Percentiles rank a stretch among this genome's conserved stretches.
Evolutionary conservation across 2,113 vertebrate species (phyloP).

Genomic region (Sula dactylatra): DNA sequence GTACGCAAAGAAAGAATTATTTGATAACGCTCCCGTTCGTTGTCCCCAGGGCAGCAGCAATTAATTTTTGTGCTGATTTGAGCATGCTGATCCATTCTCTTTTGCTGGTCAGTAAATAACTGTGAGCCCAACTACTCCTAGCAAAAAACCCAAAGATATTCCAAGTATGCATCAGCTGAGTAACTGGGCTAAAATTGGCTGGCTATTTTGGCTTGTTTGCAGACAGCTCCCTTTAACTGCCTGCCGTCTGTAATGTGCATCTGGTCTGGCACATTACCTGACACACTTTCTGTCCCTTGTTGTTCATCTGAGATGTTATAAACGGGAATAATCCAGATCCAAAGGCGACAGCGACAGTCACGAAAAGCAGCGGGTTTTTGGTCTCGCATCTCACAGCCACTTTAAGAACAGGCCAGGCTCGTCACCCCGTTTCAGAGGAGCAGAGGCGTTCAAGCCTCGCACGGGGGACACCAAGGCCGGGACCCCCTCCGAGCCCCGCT

Average conservation of each 20-base stretch:
- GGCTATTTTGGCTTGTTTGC: background rate
- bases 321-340: background rate
- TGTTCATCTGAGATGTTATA: background rate
- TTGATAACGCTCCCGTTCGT: background rate
- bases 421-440: rapidly evolving
- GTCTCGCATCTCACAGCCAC: background rate
- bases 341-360: rapidly evolving
- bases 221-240: background rate
- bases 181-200: background rate
- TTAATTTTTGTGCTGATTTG: background rate
- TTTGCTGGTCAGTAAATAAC: background rate
- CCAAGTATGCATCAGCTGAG: background rate
- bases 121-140: background rate
- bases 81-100: background rate
- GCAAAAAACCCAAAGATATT: background rate
- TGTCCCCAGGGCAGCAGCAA: background rate
- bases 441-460: rapidly evolving
- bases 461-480: rapidly evolving
- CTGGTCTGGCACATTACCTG: background rate
- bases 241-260: background rate
- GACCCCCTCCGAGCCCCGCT: too few species aligned
- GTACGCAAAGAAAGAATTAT: background rate
- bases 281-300: background rate
- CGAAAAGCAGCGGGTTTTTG: rapidly evolving
- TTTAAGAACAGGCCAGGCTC: too few species aligned